Percentiles rank a stretch among this genome's conserved stretches.
phyloP scores from a whole-genome alignment of 2,888 invertebrate species.

The Tortrix viridana region DNA sequence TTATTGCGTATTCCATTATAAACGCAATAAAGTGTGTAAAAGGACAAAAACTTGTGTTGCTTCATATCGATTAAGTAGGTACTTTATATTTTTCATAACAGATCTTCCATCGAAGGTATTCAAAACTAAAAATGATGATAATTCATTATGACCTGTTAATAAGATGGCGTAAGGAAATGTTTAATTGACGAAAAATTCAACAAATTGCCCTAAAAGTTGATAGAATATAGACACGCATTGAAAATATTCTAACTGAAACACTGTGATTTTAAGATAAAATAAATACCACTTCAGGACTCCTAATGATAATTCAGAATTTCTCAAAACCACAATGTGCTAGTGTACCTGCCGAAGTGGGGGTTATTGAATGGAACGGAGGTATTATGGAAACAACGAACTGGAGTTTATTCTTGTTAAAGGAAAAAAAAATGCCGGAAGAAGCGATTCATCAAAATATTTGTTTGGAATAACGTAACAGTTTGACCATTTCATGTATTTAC shows the following conservation, averaged over 20 bases:
- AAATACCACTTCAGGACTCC: too few species aligned
- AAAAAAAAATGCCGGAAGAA: conserved; percentile 26
- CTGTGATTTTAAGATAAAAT: conserved; percentile 6
- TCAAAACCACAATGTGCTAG: conserved; percentile 15
- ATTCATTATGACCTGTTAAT: too few species aligned
- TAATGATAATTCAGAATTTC: neutral
- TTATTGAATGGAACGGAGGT: conserved; percentile 26
- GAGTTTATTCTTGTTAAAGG: conserved; percentile 30
- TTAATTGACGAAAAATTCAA: too few species aligned
- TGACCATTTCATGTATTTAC: conserved; percentile 58
- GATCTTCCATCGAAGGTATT: neutral
- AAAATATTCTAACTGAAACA: neutral
- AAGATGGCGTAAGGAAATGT: too few species aligned
- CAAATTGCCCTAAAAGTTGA: too few species aligned
- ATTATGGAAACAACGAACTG: conserved; percentile 19
- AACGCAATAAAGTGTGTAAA: conserved; percentile 15
- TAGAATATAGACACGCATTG: too few species aligned
- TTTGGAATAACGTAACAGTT: conserved; percentile 43
- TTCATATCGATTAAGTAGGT: too few species aligned
- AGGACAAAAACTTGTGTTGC: too few species aligned
- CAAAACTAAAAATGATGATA: too few species aligned
- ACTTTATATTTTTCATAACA: neutral
- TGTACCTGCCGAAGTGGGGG: conserved; percentile 9
- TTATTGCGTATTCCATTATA: conserved; percentile 3
- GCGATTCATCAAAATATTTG: conserved; percentile 5